These are phyloP conservation scores for Diorhabda sublineata DNA, from an alignment of 1,140 invertebrate genomes.

Conservation along the genomic window DNA sequence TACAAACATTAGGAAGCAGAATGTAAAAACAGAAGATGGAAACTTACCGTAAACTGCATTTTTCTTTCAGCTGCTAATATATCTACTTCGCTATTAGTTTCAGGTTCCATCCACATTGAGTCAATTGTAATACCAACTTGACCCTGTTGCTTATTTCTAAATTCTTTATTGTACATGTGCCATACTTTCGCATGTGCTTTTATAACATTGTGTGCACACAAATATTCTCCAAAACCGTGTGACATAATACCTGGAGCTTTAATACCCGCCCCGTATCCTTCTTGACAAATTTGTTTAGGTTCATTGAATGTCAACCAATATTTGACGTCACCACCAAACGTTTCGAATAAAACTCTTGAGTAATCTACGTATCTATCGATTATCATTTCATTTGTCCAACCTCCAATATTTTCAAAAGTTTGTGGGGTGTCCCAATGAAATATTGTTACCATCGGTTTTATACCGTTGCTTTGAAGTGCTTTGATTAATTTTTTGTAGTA, in stretches of 20 bases:
- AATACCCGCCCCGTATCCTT: constrained; percentile 25
- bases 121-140: constrained; percentile 49
- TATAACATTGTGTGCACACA: constrained; percentile 35
- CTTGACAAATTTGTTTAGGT: constrained; percentile 42
- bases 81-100: constrained; percentile 14
- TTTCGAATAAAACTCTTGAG: constrained; percentile 35
- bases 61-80: constrained; percentile 43
- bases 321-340: constrained; percentile 43
- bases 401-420: constrained; percentile 49
- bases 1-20: neutral
- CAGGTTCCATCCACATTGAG: constrained; percentile 22
- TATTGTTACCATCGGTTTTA: constrained; percentile 53
- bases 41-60: constrained; percentile 50
- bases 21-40: neutral
- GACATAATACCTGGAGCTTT: constrained; percentile 32
- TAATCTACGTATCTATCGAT: constrained; percentile 44
- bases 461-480: constrained; percentile 46
- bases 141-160: constrained; percentile 36
- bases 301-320: constrained; percentile 55
- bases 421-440: constrained; percentile 48
- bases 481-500: constrained; percentile 64
- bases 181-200: constrained; percentile 38
- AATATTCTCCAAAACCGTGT: constrained; percentile 36
- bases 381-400: constrained; percentile 48
- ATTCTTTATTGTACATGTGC: constrained; percentile 36